phyloP scores from a whole-genome alignment of 2,888 invertebrate species.

The Papilio protenor region DNA sequence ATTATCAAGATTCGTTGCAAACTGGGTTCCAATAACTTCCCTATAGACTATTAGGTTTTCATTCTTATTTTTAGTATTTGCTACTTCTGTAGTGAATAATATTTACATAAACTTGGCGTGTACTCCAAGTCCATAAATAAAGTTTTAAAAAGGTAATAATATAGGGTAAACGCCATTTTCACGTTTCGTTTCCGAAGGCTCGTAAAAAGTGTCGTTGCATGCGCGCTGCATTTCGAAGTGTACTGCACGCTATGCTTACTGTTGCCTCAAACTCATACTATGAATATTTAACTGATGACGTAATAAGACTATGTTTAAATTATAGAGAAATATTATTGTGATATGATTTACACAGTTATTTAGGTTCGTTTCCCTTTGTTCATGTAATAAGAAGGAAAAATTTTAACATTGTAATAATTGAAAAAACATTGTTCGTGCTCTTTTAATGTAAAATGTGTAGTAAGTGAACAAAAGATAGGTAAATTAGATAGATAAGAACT shows the following conservation, averaged over 20 bases:
- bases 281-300: neutral
- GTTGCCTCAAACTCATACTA: neutral
- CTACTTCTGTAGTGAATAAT: neutral
- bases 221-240: slow-evolving; percentile 8
- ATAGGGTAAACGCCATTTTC: slow-evolving; percentile 2
- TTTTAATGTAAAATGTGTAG: no score
- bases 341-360: neutral
- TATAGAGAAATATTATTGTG: neutral
- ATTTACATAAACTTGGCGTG: neutral
- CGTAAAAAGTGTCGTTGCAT: slow-evolving; percentile 17
- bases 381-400: neutral
- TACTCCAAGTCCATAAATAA: neutral
- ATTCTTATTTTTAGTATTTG: neutral
- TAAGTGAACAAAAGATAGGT: no score
- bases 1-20: no score
- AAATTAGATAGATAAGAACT: no score
- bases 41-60: neutral
- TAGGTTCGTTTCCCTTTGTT: neutral
- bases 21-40: neutral
- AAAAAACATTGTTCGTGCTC: no score
- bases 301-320: neutral
- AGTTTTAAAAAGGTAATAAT: slow-evolving; percentile 6
- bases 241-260: neutral
- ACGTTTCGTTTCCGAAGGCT: slow-evolving; percentile 21
- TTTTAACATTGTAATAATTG: no score